Evolutionary conservation across 2,797 vertebrate species (phyloP).

Genomic region (Falco rusticolus): DNA sequence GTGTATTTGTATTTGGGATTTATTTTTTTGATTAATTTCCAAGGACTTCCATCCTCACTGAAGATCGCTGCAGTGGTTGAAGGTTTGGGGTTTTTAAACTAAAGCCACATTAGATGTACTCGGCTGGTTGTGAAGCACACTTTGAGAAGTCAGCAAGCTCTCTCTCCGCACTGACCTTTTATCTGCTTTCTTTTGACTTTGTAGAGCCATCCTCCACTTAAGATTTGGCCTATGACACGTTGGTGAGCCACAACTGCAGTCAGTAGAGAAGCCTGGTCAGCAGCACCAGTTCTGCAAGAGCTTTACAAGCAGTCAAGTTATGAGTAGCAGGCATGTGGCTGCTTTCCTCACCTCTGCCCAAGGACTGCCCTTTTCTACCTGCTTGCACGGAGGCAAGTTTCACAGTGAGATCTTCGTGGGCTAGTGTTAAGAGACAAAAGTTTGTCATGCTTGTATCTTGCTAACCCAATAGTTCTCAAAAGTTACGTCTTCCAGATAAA

Average conservation of each 20-base stretch:
- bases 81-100: neutral
- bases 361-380: neutral
- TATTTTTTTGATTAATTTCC: neutral
- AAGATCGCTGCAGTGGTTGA: neutral
- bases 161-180: neutral
- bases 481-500: neutral
- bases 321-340: rapidly evolving
- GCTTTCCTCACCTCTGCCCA: neutral
- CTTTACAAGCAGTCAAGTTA: too few species aligned
- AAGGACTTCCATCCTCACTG: neutral
- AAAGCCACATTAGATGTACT: neutral
- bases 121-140: neutral
- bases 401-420: neutral
- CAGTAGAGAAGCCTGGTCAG: neutral
- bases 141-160: neutral
- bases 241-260: neutral
- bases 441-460: neutral
- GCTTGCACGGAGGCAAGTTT: neutral
- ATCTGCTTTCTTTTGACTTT: neutral
- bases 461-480: neutral
- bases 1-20: neutral
- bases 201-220: neutral
- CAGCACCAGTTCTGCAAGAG: neutral
- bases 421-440: neutral
- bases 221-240: neutral